Percentiles rank a stretch among this genome's conserved stretches.
These are phyloP conservation scores for Ariolimax columbianus DNA, from an alignment of 2,888 invertebrate species.

Conservation along the genomic window DNA sequence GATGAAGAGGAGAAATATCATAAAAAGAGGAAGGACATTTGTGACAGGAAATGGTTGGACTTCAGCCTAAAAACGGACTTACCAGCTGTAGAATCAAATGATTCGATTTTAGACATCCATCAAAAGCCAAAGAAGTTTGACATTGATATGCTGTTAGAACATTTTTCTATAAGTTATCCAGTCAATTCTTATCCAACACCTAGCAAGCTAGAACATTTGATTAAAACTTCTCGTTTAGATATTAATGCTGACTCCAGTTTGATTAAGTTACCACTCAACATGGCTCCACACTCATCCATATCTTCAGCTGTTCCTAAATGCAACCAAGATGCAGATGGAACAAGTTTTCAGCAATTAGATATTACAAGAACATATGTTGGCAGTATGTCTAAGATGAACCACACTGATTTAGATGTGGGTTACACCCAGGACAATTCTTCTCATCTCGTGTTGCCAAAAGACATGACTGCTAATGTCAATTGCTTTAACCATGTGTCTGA, in stretches of 20 bases:
- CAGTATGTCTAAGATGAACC: not conserved
- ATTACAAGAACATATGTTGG: not conserved
- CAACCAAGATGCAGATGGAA: not conserved
- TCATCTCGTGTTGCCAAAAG: not conserved
- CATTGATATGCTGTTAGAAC: not conserved
- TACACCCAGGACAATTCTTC: not conserved
- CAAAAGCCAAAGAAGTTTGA: not conserved
- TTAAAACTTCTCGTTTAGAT: not conserved
- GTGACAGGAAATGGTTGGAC: constrained; percentile 22
- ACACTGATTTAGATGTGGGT: not conserved
- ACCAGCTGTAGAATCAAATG: not conserved
- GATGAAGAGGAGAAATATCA: not conserved
- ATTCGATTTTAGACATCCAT: not conserved
- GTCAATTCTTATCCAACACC: too few species aligned
- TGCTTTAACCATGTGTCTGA: not conserved
- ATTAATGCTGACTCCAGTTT: not conserved
- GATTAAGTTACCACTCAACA: not conserved
- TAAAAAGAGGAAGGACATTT: constrained; percentile 6
- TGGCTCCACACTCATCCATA: not conserved
- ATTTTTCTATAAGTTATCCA: not conserved
- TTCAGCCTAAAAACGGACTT: constrained; percentile 17
- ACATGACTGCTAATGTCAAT: not conserved
- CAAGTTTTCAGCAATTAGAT: not conserved
- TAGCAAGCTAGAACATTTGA: not conserved
- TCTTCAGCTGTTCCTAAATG: not conserved